These are phyloP conservation scores for Vollenhovia emeryi DNA, from an alignment of 1,140 invertebrate species.

Conservation along the genomic window DNA sequence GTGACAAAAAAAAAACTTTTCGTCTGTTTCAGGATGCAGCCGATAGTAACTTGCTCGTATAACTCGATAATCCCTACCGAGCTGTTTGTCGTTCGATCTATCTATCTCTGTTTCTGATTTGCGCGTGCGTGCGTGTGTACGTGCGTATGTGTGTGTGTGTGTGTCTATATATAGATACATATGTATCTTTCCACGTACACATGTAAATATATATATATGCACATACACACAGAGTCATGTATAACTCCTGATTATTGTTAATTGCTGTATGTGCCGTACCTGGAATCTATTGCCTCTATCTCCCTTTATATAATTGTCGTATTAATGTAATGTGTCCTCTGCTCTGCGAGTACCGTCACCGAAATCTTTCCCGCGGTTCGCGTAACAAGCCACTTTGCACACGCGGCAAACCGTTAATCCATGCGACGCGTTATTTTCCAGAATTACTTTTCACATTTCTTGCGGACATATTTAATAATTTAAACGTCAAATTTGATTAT, in stretches of 20 bases:
- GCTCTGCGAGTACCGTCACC: conserved; percentile 30
- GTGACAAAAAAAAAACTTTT: conserved; percentile 80
- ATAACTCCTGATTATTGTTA: conserved; percentile 69
- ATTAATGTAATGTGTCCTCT: conserved; percentile 52
- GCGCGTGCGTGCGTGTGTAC: conserved; percentile 24
- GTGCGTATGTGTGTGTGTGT: conserved; percentile 12
- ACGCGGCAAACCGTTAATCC: too few relatives aligned
- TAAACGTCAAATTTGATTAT: background rate
- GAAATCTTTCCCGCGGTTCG: background rate
- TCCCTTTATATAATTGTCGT: conserved; percentile 68
- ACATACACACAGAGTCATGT: conserved; percentile 48
- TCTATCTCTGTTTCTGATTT: conserved; percentile 63
- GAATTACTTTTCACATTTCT: background rate
- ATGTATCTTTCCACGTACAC: conserved; percentile 11
- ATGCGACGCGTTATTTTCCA: too few relatives aligned
- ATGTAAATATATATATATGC: conserved; percentile 26
- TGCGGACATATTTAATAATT: background rate
- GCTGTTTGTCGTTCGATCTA: conserved; percentile 63
- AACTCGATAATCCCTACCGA: conserved; percentile 66
- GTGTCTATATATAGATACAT: conserved; percentile 20
- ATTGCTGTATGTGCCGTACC: conserved; percentile 67
- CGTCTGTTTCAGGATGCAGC: conserved; percentile 84
- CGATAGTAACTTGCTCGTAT: conserved; percentile 74
- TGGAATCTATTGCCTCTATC: conserved; percentile 67
- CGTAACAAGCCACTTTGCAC: background rate